Evolutionary conservation across 2,888 invertebrate species (phyloP), one percentile per base, ranked within the genome.

Genomic region (Ophion ellenae): DNA sequence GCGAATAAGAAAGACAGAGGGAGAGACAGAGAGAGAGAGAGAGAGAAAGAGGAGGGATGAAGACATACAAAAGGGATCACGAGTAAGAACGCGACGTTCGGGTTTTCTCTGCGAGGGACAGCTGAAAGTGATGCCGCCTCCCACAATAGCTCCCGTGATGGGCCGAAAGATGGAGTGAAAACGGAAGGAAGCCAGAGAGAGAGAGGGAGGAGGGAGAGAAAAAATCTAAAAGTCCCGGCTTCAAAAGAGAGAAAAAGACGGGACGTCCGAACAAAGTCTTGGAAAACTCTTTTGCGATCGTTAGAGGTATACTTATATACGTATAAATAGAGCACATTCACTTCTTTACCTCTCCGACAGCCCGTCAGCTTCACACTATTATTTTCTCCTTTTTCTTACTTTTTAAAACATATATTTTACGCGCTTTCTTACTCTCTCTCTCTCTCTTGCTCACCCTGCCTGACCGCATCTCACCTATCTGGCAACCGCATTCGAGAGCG

Each of bases 81-180:
- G 32, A 59, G 70, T 14, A 47, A 70, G 64, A 67, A 78, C 80
- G 79, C 71, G 61, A 66, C 64, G 64, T 64, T 64, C 36, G 17
- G 32, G 32, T 28, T 78, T 83, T 61, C 73, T 81, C 89, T 91
- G 90, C 87, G 83, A 86, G 84, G 86, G 89, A 91, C 90, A 91
- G 90, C 83, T 90, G 87, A 88, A 90, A 91, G 88, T 89, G 90
- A 90, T 90, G 90, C 89, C 87, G 69, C 74, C 57, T 75, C 81
- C 28, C 20, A 67, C 86, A 89, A 90, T 89, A 90, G 85, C 67
- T 81, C 87, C 83, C 84, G 76, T 84, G 80, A 86, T 89, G 87
- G 87, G 87, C 70, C 66, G 69, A 89, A 88, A 89, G 90, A 89
- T 87, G 86, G 86, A 90, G 67, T 32, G 73, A 71, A 32, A 79